phyloP scores from a whole-genome alignment of 2,888 invertebrate species.

The Tinea trinotella region DNA sequence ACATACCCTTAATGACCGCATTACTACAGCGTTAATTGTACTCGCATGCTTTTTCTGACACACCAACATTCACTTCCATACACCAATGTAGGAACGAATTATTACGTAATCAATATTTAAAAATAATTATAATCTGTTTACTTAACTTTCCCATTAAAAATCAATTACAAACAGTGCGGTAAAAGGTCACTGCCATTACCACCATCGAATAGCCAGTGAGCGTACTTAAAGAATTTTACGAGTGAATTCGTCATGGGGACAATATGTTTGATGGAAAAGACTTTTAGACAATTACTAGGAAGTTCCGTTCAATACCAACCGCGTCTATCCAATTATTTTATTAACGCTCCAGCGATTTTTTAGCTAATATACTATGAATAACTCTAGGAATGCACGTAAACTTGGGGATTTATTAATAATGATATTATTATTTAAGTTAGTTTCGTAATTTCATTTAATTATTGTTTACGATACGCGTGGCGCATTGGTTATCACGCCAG shows the following conservation, averaged over 20 bases:
- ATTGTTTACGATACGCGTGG: too few relatives aligned
- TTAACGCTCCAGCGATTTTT: conserved; percentile 32
- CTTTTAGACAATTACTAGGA: conserved; percentile 50
- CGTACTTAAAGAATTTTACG: conserved; percentile 28
- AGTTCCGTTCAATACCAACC: conserved; percentile 46
- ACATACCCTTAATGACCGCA: too few relatives aligned
- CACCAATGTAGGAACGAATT: too few relatives aligned
- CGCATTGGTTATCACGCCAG: too few relatives aligned
- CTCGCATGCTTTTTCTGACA: too few relatives aligned
- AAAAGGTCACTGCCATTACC: conserved; percentile 6
- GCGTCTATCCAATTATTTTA: conserved; percentile 45
- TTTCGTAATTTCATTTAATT: too few relatives aligned
- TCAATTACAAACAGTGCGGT: not conserved
- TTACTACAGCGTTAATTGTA: too few relatives aligned
- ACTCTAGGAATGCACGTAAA: too few relatives aligned
- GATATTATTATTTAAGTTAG: too few relatives aligned
- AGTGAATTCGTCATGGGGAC: conserved; percentile 39
- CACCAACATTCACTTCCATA: too few relatives aligned
- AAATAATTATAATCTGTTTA: conserved; percentile 1
- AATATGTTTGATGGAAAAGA: conserved; percentile 39
- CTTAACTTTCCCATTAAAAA: conserved; percentile 2
- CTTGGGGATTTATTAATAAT: too few relatives aligned
- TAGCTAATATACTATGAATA: not conserved
- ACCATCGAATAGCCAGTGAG: not conserved
- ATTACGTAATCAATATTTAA: not conserved